Percentiles rank a stretch among this genome's conserved stretches.
These are phyloP conservation scores for Archips crataeganus DNA, from an alignment of 2,888 invertebrate genomes.

Conservation along the genomic window DNA sequence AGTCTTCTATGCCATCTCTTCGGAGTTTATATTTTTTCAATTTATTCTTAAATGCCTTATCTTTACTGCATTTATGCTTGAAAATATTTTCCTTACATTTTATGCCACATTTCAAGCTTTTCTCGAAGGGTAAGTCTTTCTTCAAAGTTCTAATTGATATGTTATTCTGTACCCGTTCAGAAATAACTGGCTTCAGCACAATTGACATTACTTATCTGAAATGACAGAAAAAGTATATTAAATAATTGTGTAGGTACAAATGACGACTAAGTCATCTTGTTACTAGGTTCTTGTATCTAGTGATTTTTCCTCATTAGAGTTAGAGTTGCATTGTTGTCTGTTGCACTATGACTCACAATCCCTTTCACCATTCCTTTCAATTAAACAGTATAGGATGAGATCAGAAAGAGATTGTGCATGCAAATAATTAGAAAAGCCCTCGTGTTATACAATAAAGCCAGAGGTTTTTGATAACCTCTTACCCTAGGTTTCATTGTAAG, in stretches of 20 bases:
- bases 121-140: neutral
- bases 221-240: conserved; percentile 44
- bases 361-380: too few relatives aligned
- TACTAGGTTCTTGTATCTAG: too few relatives aligned
- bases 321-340: too few relatives aligned
- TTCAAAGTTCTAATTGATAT: conserved; percentile 27
- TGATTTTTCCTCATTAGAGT: too few relatives aligned
- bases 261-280: neutral
- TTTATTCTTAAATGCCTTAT: conserved; percentile 67
- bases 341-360: too few relatives aligned
- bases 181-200: conserved; percentile 53
- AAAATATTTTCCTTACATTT: conserved; percentile 61
- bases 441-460: too few relatives aligned
- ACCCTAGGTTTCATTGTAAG: too few relatives aligned
- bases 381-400: too few relatives aligned
- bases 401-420: too few relatives aligned
- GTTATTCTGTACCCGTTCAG: conserved; percentile 47
- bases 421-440: too few relatives aligned
- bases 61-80: conserved; percentile 64
- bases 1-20: conserved; percentile 76
- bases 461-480: too few relatives aligned
- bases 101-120: conserved; percentile 3
- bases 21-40: conserved; percentile 75
- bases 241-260: neutral
- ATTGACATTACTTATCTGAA: conserved; percentile 76